phyloP scores from a whole-genome alignment of 2,888 invertebrate genomes.

The Beris morrisii region DNA sequence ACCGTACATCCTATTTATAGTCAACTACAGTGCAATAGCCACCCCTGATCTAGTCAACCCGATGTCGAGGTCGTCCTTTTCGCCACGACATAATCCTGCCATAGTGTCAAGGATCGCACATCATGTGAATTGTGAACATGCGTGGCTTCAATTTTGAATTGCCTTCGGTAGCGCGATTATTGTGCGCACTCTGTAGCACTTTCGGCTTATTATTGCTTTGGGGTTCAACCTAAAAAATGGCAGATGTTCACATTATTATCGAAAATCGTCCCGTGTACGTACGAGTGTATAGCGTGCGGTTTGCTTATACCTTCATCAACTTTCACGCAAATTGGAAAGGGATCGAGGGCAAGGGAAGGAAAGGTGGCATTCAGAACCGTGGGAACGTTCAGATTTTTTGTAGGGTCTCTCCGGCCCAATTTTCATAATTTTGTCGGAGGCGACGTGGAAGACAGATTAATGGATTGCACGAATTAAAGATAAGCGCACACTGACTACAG shows the following conservation, averaged over 20 bases:
- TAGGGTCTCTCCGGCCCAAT: constrained; percentile 5
- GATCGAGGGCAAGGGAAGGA: background rate
- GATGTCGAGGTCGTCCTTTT: background rate
- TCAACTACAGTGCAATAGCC: background rate
- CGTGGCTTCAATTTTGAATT: background rate
- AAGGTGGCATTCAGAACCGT: background rate
- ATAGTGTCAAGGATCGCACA: constrained; percentile 1
- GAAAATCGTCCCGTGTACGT: background rate
- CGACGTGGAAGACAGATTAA: constrained; percentile 20
- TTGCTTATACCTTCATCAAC: constrained; percentile 20
- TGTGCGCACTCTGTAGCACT: background rate
- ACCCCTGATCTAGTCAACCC: constrained; percentile 9
- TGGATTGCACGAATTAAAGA: constrained; percentile 24
- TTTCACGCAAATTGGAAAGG: constrained; percentile 9
- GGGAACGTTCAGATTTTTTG: constrained; percentile 21
- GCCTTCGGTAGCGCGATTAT: too few species aligned
- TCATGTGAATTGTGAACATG: constrained; percentile 9
- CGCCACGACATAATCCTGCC: background rate
- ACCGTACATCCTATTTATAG: background rate
- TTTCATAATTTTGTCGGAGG: constrained; percentile 20
- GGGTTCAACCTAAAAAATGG: constrained; percentile 24
- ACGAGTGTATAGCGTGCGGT: background rate
- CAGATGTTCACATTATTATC: constrained; percentile 19
- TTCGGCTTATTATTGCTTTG: constrained; percentile 3
- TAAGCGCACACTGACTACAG: background rate